Conservation (phyloP, 2,113 vertebrate genomes). For the Pao palembangensis region DNA sequence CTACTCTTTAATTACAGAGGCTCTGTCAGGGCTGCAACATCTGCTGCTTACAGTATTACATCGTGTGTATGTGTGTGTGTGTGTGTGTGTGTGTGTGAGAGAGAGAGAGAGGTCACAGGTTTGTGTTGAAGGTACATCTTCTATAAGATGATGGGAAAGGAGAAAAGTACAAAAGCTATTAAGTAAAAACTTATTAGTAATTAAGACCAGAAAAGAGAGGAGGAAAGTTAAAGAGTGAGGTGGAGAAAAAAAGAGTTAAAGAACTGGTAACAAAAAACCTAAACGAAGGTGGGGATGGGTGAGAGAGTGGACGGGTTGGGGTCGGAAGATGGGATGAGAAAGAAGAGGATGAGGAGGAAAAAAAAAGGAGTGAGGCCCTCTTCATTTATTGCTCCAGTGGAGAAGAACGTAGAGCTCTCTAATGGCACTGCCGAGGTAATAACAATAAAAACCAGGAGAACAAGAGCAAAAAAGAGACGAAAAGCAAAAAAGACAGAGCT, state of each 20-base stretch:
- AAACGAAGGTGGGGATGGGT: neutral
- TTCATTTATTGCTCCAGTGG: conserved; percentile 99
- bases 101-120: neutral
- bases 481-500: conserved; percentile 53
- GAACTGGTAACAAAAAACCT: neutral
- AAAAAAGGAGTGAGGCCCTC: conserved; percentile 77
- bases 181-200: neutral
- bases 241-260: neutral
- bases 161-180: neutral
- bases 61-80: conserved; percentile 26
- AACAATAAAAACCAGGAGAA: conserved; percentile 79
- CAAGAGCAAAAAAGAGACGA: conserved; percentile 49
- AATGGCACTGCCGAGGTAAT: conserved; percentile 99
- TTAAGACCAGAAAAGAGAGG: neutral
- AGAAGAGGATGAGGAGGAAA: conserved; percentile 19
- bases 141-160: conserved; percentile 3
- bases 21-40: conserved; percentile 98
- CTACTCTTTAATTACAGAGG: conserved; percentile 97
- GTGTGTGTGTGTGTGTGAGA: neutral
- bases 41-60: conserved; percentile 94
- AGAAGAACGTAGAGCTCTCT: conserved; percentile 98
- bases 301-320: neutral
- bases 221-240: neutral
- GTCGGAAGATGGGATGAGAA: neutral
- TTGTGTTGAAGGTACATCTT: neutral